Conservation (phyloP, 2,113 vertebrate species). For the Scopus umbretta region DNA sequence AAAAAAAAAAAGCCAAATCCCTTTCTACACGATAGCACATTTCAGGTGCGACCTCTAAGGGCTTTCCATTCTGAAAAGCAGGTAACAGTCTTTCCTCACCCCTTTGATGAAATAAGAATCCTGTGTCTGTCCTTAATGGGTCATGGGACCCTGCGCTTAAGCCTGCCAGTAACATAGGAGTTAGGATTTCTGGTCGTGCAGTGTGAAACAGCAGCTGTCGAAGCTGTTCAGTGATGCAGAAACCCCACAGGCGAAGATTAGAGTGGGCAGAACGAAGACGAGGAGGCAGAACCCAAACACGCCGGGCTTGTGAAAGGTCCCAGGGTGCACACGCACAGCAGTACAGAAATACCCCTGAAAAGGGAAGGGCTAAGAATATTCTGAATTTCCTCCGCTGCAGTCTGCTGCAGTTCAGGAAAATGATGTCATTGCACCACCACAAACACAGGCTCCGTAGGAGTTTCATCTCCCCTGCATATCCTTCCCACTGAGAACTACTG, state of each 20-base stretch:
- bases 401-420: constrained; percentile 21
- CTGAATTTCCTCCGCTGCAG: background rate
- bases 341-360: background rate
- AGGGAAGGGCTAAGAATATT: background rate
- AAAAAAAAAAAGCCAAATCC: background rate
- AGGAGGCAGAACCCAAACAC: background rate
- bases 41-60: background rate
- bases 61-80: background rate
- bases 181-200: background rate
- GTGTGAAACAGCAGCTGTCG: background rate
- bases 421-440: constrained; percentile 11
- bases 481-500: background rate
- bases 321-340: accelerated
- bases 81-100: background rate
- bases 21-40: background rate
- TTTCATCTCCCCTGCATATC: background rate
- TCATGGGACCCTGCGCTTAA: background rate
- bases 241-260: background rate
- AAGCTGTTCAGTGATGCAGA: background rate
- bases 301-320: background rate
- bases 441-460: background rate
- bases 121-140: background rate
- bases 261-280: background rate
- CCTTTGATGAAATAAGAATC: accelerated
- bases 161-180: background rate